Conservation (phyloP, 2,113 vertebrate genomes). For the Coturnix japonica region DNA sequence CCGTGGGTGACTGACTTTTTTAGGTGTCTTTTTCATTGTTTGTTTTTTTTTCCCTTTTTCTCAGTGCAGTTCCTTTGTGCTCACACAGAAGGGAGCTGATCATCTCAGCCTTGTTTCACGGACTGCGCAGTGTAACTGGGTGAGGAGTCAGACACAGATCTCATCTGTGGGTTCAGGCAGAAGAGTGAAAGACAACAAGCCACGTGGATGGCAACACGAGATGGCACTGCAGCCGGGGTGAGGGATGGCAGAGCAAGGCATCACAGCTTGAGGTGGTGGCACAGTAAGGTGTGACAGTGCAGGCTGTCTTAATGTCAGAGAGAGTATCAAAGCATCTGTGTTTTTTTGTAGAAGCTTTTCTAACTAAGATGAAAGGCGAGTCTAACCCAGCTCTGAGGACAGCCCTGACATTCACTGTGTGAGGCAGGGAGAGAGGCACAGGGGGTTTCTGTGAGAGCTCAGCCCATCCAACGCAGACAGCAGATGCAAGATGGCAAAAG, state of each 20-base stretch:
- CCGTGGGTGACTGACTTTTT: not conserved
- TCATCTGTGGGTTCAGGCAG: not conserved
- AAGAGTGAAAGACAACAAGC: not conserved
- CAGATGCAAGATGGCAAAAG: not conserved
- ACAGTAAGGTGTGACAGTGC: not conserved
- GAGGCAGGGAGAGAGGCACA: not conserved
- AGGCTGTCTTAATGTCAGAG: not conserved
- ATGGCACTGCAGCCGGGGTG: not conserved
- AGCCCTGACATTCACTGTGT: not conserved
- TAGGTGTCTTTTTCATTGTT: not conserved
- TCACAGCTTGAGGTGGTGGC: conserved; percentile 8
- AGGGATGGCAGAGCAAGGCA: not conserved
- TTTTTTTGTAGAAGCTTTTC: not conserved
- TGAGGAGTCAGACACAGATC: not conserved
- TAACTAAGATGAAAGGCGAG: not conserved
- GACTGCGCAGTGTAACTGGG: not conserved
- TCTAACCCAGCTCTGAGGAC: not conserved
- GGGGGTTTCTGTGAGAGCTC: fast-evolving
- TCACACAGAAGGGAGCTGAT: not conserved
- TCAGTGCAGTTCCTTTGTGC: not conserved
- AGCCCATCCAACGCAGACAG: not conserved
- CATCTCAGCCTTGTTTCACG: not conserved
- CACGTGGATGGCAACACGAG: not conserved
- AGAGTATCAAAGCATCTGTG: not conserved
- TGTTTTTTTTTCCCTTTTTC: not conserved